A percentile compares a stretch with the other conserved stretches of the same genome.
phyloP scores from a whole-genome alignment of 2,888 invertebrate species.

The Iphiclides podalirius region DNA sequence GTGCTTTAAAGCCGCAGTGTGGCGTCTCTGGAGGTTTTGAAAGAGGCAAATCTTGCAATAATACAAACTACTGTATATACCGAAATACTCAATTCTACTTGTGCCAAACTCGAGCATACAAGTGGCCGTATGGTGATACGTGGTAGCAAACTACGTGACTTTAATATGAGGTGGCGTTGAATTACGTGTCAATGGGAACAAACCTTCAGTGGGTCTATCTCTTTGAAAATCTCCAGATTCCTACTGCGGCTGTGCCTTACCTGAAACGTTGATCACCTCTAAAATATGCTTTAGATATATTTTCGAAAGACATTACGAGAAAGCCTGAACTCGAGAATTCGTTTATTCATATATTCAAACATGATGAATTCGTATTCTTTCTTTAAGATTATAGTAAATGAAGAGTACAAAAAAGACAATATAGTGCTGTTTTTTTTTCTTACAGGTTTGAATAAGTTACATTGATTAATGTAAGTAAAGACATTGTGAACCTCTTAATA shows the following conservation, averaged over 20 bases:
- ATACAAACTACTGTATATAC: not conserved
- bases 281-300: slow-evolving; percentile 25
- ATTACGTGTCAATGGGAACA: slow-evolving; percentile 36
- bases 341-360: too few relatives aligned
- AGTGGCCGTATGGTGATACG: not conserved
- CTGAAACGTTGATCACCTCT: slow-evolving; percentile 54
- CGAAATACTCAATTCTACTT: slow-evolving; percentile 5
- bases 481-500: too few relatives aligned
- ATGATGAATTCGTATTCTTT: too few relatives aligned
- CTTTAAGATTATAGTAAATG: too few relatives aligned
- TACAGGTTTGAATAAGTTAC: too few relatives aligned
- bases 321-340: too few relatives aligned
- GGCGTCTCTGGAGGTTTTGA: slow-evolving; percentile 55
- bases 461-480: too few relatives aligned
- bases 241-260: slow-evolving; percentile 57
- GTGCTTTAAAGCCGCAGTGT: slow-evolving; percentile 15
- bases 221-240: slow-evolving; percentile 67
- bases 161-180: slow-evolving; percentile 25
- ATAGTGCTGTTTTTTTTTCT: too few relatives aligned
- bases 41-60: slow-evolving; percentile 38
- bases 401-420: too few relatives aligned
- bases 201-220: slow-evolving; percentile 64
- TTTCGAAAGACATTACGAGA: not conserved
- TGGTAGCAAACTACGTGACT: slow-evolving; percentile 15
- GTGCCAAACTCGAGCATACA: too few relatives aligned